Evolutionary conservation across 64 coral and sea anemone species (phyloP).

Genomic region (Stylophora pistillata): DNA sequence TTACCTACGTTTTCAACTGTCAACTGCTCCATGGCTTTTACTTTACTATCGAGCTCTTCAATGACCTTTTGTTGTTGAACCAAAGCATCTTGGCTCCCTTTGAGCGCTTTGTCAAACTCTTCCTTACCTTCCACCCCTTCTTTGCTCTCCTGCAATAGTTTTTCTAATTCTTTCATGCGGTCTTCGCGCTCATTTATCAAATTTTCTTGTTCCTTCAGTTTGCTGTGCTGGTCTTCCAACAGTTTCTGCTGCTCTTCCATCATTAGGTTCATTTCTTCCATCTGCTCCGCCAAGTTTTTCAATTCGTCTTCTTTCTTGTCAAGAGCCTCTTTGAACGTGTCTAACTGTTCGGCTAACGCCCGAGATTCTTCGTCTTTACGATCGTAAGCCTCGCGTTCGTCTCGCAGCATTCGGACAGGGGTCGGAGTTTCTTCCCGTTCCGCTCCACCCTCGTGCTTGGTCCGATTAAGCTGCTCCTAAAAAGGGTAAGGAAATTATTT

Average conservation of each 20-base stretch:
- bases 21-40: conserved; percentile 1
- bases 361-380: conserved; percentile 46
- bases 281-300: conserved; percentile 68
- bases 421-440: conserved; percentile 55
- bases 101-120: conserved; percentile 26
- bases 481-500: background rate
- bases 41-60: conserved; percentile 12
- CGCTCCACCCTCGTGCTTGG: conserved; percentile 55
- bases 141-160: conserved; percentile 58
- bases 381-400: conserved; percentile 58
- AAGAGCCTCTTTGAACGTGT: conserved; percentile 56
- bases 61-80: conserved; percentile 8
- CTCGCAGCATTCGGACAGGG: conserved; percentile 35
- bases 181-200: conserved; percentile 66
- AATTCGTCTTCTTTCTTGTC: conserved; percentile 74
- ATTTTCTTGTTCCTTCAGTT: conserved; percentile 76
- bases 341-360: conserved; percentile 53
- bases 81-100: conserved; percentile 31
- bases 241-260: conserved; percentile 96
- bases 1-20: conserved; percentile 49
- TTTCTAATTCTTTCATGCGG: conserved; percentile 50
- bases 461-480: conserved; percentile 78
- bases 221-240: conserved; percentile 89
- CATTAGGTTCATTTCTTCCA: conserved; percentile 96
- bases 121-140: conserved; percentile 13